A percentile compares a stretch with the other conserved stretches of the same genome.
These are phyloP conservation scores for Pachyseris speciosa DNA, from an alignment of 64 coral and sea anemone genomes.

Conservation along the genomic window DNA sequence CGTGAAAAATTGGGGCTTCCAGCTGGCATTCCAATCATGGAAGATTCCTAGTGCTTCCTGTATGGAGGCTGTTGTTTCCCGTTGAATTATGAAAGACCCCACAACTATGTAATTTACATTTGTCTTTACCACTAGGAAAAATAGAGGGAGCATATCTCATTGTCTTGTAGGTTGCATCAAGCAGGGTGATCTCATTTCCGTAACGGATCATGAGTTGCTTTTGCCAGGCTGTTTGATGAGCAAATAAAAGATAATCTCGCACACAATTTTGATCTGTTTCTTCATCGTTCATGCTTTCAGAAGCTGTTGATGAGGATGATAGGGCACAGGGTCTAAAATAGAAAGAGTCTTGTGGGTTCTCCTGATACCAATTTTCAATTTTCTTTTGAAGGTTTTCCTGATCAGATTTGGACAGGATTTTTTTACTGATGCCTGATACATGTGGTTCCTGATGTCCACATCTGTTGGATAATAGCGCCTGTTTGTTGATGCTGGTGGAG, in stretches of 20 bases:
- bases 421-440: conserved; percentile 77
- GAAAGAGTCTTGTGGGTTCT: conserved; percentile 45
- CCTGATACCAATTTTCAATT: conserved; percentile 63
- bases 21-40: conserved; percentile 55
- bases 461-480: conserved; percentile 80
- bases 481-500: conserved; percentile 60
- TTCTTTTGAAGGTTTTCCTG: conserved; percentile 81
- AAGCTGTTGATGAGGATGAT: conserved; percentile 38
- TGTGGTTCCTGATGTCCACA: conserved; percentile 76
- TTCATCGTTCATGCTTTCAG: conserved; percentile 27
- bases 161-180: conserved; percentile 86
- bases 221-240: conserved; percentile 82
- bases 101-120: conserved; percentile 74
- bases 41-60: conserved; percentile 76
- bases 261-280: conserved; percentile 27
- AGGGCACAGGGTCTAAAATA: conserved; percentile 71
- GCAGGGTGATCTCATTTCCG: conserved; percentile 77
- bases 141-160: conserved; percentile 80
- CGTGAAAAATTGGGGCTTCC: conserved; percentile 71
- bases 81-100: conserved; percentile 73
- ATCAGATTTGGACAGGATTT: conserved; percentile 71
- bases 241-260: conserved; percentile 53
- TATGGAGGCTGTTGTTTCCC: conserved; percentile 69
- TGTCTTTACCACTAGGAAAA: conserved; percentile 73
- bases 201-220: conserved; percentile 57